These are phyloP conservation scores for Abramis brama DNA, from an alignment of 2,113 vertebrate species.

Conservation along the genomic window DNA sequence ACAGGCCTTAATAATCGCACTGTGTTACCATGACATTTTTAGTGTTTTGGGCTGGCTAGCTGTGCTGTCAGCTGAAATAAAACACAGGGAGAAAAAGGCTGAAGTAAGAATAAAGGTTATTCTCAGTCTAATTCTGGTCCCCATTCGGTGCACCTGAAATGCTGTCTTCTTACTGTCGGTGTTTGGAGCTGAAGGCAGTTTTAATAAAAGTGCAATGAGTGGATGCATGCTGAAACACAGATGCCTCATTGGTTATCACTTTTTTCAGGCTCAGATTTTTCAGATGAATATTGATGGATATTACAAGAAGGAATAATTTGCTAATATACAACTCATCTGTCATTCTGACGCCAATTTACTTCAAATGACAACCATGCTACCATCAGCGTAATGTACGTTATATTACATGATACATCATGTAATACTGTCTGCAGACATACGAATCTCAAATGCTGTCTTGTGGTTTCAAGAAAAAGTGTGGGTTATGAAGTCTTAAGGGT, in stretches of 20 bases:
- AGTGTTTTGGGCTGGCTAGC: background rate
- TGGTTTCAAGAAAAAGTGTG: background rate
- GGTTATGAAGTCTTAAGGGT: background rate
- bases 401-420: background rate
- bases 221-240: background rate
- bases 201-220: conserved; percentile 1
- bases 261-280: background rate
- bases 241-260: background rate
- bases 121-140: conserved; percentile 15
- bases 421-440: background rate
- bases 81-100: conserved; percentile 23
- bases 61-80: conserved; percentile 25
- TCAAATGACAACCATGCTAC: background rate
- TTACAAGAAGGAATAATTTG: background rate
- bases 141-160: background rate
- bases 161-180: background rate
- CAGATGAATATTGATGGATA: background rate
- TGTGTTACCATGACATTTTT: conserved; percentile 30
- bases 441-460: background rate
- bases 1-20: conserved; percentile 42
- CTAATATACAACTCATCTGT: background rate
- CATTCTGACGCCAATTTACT: background rate
- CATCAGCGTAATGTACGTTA: background rate
- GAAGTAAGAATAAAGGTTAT: conserved; percentile 8
- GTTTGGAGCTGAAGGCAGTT: background rate